These are phyloP conservation scores for Ciconia stormi DNA, from an alignment of 2,113 vertebrate genomes.

Conservation along the genomic window DNA sequence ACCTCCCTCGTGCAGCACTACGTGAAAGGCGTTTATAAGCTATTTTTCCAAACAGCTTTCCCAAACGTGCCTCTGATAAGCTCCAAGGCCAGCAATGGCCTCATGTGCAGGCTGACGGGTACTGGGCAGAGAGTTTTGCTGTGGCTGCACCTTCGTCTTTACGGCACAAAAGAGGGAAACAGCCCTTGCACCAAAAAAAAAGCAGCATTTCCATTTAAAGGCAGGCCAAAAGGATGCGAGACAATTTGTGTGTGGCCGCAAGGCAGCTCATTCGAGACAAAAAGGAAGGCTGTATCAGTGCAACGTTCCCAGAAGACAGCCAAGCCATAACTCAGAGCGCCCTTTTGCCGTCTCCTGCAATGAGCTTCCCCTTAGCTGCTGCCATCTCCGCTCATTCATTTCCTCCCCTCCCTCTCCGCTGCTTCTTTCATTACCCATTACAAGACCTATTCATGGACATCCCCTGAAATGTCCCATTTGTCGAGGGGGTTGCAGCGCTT, in stretches of 20 bases:
- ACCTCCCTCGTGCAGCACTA: background rate
- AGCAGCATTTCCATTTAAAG: background rate
- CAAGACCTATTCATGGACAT: slow-evolving; percentile 21
- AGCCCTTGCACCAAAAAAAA: background rate
- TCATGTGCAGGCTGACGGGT: background rate
- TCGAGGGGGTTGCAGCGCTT: background rate
- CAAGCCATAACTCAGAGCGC: background rate
- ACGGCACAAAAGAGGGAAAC: background rate
- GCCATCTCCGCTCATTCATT: background rate
- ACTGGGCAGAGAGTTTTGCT: background rate
- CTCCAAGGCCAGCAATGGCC: background rate
- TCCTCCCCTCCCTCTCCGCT: background rate
- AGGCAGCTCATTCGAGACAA: background rate
- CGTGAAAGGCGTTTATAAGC: fast-evolving
- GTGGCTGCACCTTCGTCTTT: background rate
- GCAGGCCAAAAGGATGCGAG: background rate
- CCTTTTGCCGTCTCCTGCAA: background rate
- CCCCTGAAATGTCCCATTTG: background rate
- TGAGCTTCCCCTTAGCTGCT: background rate
- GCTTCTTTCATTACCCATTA: background rate
- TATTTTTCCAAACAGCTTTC: background rate
- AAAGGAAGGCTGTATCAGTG: slow-evolving; percentile 7
- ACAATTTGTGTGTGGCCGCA: slow-evolving; percentile 14
- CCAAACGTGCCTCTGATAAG: background rate
- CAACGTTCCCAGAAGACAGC: slow-evolving; percentile 52